phyloP scores from a whole-genome alignment of 23 tunicate genomes.

The Trididemnum miniatum region DNA sequence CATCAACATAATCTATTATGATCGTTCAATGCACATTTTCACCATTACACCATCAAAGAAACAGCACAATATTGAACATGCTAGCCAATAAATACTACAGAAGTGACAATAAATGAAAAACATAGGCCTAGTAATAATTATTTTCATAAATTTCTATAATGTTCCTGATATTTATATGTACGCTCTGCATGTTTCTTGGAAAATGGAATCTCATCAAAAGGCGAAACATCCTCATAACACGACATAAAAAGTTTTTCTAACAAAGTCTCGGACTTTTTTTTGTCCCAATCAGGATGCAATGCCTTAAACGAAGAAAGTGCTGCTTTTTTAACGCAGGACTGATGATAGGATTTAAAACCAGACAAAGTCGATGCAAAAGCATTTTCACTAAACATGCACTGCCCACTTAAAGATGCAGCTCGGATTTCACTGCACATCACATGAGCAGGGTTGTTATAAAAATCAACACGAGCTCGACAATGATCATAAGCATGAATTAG shows the following conservation, averaged over 20 bases:
- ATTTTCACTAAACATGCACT: slow-evolving; percentile 65
- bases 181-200: slow-evolving; percentile 55
- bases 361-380: slow-evolving; percentile 23
- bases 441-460: slow-evolving; percentile 63
- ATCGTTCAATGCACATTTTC: too few relatives aligned
- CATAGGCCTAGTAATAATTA: too few relatives aligned
- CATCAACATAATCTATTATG: too few relatives aligned
- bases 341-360: slow-evolving; percentile 46
- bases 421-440: slow-evolving; percentile 86
- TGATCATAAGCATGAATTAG: slow-evolving; percentile 87
- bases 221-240: slow-evolving; percentile 75
- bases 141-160: slow-evolving; percentile 6
- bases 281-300: slow-evolving; percentile 39
- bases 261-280: slow-evolving; percentile 16
- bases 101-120: too few relatives aligned
- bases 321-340: slow-evolving; percentile 63
- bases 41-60: too few relatives aligned
- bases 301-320: slow-evolving; percentile 68
- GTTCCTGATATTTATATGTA: slow-evolving; percentile 52
- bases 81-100: too few relatives aligned
- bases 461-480: slow-evolving; percentile 81
- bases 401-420: slow-evolving; percentile 89
- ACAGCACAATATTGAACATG: too few relatives aligned
- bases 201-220: slow-evolving; percentile 84
- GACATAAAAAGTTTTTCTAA: slow-evolving; percentile 48